phyloP scores from a whole-genome alignment of 2,113 vertebrate genomes.

The Heliornis fulica region DNA sequence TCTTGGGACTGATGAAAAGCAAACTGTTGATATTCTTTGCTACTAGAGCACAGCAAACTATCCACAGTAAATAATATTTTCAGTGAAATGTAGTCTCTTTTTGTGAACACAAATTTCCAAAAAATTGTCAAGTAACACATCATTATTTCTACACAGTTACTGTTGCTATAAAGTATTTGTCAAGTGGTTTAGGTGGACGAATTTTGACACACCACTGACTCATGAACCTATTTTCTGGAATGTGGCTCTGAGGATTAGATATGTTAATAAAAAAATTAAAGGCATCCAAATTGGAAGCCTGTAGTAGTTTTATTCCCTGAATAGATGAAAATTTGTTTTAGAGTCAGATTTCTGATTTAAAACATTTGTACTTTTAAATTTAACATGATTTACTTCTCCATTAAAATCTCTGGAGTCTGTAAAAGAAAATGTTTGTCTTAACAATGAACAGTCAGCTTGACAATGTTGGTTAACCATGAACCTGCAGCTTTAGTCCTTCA shows the following conservation, averaged over 20 bases:
- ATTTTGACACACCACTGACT: neutral
- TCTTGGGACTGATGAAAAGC: neutral
- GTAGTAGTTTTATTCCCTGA: neutral
- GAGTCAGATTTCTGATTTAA: neutral
- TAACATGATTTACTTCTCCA: neutral
- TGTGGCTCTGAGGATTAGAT: neutral
- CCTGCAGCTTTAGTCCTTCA: neutral
- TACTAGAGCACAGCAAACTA: neutral
- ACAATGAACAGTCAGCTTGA: neutral
- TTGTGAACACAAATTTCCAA: neutral
- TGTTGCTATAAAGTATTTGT: neutral
- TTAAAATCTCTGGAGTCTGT: neutral
- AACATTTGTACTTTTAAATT: neutral
- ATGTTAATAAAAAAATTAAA: neutral
- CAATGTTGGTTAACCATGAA: neutral
- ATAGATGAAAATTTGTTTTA: neutral
- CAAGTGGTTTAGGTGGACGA: neutral
- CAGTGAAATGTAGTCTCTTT: neutral
- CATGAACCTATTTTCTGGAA: neutral
- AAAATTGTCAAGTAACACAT: neutral
- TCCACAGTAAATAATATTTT: neutral
- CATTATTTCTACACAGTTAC: neutral
- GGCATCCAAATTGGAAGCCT: neutral
- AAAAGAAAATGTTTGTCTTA: neutral
- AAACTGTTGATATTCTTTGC: neutral